Percentiles rank a stretch among this genome's conserved stretches.
Evolutionary conservation across 2,113 vertebrate genomes (phyloP).

Genomic region (Recurvirostra avosetta): DNA sequence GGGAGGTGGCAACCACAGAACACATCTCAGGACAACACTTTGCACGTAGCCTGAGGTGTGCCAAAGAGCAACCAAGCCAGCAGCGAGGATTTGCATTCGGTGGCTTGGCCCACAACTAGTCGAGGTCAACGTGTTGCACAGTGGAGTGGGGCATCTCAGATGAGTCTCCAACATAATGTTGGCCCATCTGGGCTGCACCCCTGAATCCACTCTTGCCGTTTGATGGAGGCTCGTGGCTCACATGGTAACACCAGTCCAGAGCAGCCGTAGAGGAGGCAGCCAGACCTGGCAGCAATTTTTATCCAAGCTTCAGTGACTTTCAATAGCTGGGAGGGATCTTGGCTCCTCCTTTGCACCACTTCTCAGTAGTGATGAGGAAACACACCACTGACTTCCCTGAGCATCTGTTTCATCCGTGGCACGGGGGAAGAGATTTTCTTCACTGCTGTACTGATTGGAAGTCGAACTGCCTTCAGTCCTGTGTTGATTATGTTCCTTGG

Average conservation of each 20-base stretch:
- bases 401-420: not conserved
- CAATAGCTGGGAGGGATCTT: not conserved
- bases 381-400: not conserved
- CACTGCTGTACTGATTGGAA: not conserved
- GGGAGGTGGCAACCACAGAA: not conserved
- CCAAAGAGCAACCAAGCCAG: too few species aligned
- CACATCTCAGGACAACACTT: too few species aligned
- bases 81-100: not conserved
- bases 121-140: not conserved
- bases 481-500: not conserved
- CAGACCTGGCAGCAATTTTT: not conserved
- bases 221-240: rapidly evolving
- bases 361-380: conserved; percentile 18
- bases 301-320: not conserved
- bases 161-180: not conserved
- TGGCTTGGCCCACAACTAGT: not conserved
- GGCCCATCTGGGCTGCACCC: not conserved
- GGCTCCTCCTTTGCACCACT: conserved; percentile 33
- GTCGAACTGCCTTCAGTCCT: not conserved
- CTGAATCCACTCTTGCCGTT: not conserved
- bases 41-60: too few species aligned
- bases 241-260: not conserved
- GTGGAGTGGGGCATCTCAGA: not conserved
- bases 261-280: not conserved
- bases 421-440: conserved; percentile 30